These are phyloP conservation scores for Dipus sagitta DNA, from an alignment of 2,797 vertebrate species.

Conservation along the genomic window DNA sequence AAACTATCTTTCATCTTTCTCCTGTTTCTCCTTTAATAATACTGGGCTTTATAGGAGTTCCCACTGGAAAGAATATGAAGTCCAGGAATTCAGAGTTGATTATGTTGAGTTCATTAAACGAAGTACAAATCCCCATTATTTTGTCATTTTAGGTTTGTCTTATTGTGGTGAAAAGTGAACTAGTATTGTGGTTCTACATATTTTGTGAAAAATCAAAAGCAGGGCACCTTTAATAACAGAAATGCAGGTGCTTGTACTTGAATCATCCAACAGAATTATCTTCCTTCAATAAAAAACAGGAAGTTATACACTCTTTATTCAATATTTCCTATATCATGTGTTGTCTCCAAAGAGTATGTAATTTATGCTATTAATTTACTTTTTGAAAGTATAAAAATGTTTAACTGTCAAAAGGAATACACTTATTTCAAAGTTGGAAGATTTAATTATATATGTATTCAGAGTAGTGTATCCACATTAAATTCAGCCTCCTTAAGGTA, in stretches of 20 bases:
- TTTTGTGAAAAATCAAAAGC: slow-evolving; percentile 76
- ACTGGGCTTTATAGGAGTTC: slow-evolving; percentile 54
- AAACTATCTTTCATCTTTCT: no score
- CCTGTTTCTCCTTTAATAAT: neutral
- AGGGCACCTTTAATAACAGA: slow-evolving; percentile 11
- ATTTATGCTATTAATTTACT: neutral
- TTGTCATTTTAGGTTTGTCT: slow-evolving; percentile 57
- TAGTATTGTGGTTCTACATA: slow-evolving; percentile 59
- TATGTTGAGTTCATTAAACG: slow-evolving; percentile 37
- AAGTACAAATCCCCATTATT: slow-evolving; percentile 42
- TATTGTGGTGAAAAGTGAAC: slow-evolving; percentile 68
- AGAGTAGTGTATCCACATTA: neutral
- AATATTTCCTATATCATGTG: no score
- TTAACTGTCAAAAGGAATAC: neutral
- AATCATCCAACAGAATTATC: neutral
- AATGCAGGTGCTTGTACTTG: no score
- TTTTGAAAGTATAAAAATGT: neutral
- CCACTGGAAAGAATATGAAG: slow-evolving; percentile 36
- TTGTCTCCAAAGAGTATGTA: no score
- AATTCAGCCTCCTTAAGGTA: neutral
- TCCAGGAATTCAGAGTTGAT: slow-evolving; percentile 6
- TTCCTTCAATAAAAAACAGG: neutral
- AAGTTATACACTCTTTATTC: neutral
- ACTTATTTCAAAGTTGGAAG: neutral
- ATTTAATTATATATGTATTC: neutral